A percentile compares a stretch with the other conserved stretches of the same genome.
phyloP scores from a whole-genome alignment of 2,113 vertebrate species.

The Apaloderma vittatum region DNA sequence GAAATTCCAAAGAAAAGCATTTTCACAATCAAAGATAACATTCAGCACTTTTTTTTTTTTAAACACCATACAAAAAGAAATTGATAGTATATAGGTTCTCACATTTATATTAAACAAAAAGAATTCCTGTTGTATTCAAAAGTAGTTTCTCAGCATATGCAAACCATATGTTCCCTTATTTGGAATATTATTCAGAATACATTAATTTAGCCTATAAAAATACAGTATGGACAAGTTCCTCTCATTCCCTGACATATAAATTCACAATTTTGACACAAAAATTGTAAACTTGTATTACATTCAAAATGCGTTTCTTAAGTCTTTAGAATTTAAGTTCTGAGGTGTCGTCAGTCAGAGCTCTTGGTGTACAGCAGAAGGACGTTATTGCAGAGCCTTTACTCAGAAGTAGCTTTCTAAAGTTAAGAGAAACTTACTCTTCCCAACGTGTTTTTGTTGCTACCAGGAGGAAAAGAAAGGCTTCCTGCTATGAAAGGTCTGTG shows the following conservation, averaged over 20 bases:
- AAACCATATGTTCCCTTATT: slow-evolving; percentile 65
- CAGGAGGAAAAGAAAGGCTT: slow-evolving; percentile 97
- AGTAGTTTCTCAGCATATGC: slow-evolving; percentile 69
- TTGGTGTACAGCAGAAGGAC: slow-evolving; percentile 55
- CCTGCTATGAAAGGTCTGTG: slow-evolving; percentile 95
- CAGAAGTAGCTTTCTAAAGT: slow-evolving; percentile 1
- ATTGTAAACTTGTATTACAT: slow-evolving; percentile 84
- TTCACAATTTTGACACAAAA: slow-evolving; percentile 80
- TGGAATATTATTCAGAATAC: slow-evolving; percentile 71
- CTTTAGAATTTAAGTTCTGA: slow-evolving; percentile 68
- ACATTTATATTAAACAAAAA: slow-evolving; percentile 52
- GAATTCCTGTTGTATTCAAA: slow-evolving; percentile 55
- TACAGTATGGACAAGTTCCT: slow-evolving; percentile 72
- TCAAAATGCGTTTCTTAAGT: slow-evolving; percentile 76
- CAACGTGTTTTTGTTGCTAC: slow-evolving; percentile 72
- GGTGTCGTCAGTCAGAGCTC: slow-evolving; percentile 66
- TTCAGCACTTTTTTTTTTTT: neutral
- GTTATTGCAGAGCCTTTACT: slow-evolving; percentile 55
- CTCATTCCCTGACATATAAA: slow-evolving; percentile 80
- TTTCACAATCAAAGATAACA: slow-evolving; percentile 51
- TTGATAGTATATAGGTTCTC: neutral
- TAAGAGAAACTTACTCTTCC: slow-evolving; percentile 31
- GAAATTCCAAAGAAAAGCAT: slow-evolving; percentile 43
- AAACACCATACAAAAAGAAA: slow-evolving; percentile 61
- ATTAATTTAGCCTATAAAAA: slow-evolving; percentile 77